Percentiles rank a stretch among this genome's conserved stretches.
Evolutionary conservation across 2,113 vertebrate species (phyloP).

Genomic region (Calyptommatus sinebrachiatus): DNA sequence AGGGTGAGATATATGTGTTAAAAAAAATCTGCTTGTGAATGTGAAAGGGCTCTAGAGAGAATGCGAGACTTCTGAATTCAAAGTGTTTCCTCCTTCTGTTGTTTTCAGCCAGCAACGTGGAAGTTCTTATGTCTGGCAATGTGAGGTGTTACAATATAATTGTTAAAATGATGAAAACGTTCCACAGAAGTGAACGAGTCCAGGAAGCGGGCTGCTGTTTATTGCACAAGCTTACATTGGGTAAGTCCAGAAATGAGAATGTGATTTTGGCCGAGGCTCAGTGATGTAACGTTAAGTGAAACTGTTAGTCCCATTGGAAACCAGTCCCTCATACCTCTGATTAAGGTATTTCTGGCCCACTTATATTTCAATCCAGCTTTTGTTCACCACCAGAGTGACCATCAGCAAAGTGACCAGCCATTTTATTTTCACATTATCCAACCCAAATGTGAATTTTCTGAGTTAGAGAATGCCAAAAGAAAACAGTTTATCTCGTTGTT

Average conservation of each 20-base stretch:
- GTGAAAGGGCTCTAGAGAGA: accelerated
- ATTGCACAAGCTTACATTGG: conserved; percentile 84
- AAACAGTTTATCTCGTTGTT: too few species aligned
- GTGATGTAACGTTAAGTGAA: background rate
- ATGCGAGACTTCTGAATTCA: background rate
- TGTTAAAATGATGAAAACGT: conserved; percentile 79
- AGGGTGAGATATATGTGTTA: background rate
- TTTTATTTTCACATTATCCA: too few species aligned
- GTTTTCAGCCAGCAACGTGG: conserved; percentile 85
- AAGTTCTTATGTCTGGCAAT: conserved; percentile 93
- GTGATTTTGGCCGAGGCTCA: background rate
- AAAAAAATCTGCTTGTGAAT: background rate
- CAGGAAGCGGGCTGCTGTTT: conserved; percentile 90
- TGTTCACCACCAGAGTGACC: too few species aligned
- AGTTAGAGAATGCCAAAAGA: too few species aligned
- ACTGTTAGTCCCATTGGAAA: background rate
- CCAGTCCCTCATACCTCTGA: too few species aligned
- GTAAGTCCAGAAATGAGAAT: conserved; percentile 68
- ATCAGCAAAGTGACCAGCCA: too few species aligned
- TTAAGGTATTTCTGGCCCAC: too few species aligned
- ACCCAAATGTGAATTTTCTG: too few species aligned
- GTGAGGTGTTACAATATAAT: conserved; percentile 86
- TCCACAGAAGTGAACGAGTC: conserved; percentile 78
- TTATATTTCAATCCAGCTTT: too few species aligned
- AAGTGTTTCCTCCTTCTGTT: conserved; percentile 30